Base-by-base conservation (phyloP, 2,888 invertebrate species). In the Schrankia costaestrigalis region DNA sequence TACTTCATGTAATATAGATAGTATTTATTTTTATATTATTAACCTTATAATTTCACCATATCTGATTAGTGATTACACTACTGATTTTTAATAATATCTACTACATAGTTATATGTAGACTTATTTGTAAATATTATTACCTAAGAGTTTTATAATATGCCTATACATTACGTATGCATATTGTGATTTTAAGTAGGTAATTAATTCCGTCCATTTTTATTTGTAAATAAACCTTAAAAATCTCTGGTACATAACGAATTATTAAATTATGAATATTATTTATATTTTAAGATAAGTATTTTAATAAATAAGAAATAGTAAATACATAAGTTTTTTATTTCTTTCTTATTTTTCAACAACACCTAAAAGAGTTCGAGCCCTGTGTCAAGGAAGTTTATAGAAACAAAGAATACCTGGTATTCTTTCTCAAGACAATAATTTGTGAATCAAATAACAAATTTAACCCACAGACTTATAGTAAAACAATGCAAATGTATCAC, bases 91-190 rank as follows among this genome's bases (percentile, higher is more conserved):
- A n/a, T n/a, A n/a, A n/a, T n/a, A n/a, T n/a, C n/a, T 18, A n/a
- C 52, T 82, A 82, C 78, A 78, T 80, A 78, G 55, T 44, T 18
- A 56, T 80, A 79, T 81, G 78, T 79, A 81, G 69, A 59, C 3
- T n/a, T 29, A 1, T 31, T 56, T 54, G 53, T 49, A 49, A 30
- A 58, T 46, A 56, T 40, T 17, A 26, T 8, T 0, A n/a, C n/a
- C n/a, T 38, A 51, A 61, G 46, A 26, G 32, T 45, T 38, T 27
- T 57, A 53, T 60, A 49, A 62, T 78, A 69, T 80, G 72, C 77
- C 40, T 85, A n/a, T n/a, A 85, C 83, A 77, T 50, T 79, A 42
- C 40, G 83, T 86, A 84, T 46, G 81, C 84, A 67, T 80, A 74
- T 79, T 74, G 81, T 83, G 82, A 84, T 82, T 63, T 21, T 47